Evolutionary conservation across 2,888 invertebrate species (phyloP).

Genomic region (Melieria crassipennis): DNA sequence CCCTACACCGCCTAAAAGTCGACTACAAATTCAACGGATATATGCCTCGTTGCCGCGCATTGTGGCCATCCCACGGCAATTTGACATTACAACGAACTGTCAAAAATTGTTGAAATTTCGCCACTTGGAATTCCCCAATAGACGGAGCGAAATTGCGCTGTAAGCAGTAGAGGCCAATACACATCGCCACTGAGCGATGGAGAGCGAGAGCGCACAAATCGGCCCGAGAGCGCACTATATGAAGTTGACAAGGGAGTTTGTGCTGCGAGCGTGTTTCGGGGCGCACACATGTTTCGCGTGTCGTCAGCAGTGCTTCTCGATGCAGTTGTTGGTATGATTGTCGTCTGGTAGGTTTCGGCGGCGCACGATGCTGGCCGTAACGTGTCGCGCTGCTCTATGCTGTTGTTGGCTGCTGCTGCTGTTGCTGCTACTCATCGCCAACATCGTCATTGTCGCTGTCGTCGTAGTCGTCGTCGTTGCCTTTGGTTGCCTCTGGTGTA

Average conservation of each 20-base stretch:
- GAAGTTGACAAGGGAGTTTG: neutral
- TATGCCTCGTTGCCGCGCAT: too few species aligned
- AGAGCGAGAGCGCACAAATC: neutral
- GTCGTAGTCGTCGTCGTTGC: neutral
- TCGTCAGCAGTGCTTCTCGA: neutral
- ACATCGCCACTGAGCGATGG: neutral
- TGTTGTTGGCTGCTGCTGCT: neutral
- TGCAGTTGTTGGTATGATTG: too few species aligned
- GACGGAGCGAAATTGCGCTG: too few species aligned
- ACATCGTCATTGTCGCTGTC: neutral
- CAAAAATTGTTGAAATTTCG: neutral
- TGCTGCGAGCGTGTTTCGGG: neutral
- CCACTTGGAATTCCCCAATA: too few species aligned
- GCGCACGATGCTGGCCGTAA: neutral
- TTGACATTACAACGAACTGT: slow-evolving; percentile 4
- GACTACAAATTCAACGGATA: too few species aligned
- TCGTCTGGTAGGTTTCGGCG: neutral
- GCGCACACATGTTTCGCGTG: neutral
- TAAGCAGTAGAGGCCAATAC: too few species aligned
- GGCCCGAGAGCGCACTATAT: neutral
- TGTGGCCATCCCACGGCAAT: neutral
- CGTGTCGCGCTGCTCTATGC: too few species aligned
- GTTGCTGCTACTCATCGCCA: neutral
- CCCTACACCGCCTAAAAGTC: too few species aligned
- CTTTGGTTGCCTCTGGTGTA: slow-evolving; percentile 11